These are phyloP conservation scores for Temnothorax ravouxi DNA, from an alignment of 2,888 invertebrate species.

Conservation along the genomic window DNA sequence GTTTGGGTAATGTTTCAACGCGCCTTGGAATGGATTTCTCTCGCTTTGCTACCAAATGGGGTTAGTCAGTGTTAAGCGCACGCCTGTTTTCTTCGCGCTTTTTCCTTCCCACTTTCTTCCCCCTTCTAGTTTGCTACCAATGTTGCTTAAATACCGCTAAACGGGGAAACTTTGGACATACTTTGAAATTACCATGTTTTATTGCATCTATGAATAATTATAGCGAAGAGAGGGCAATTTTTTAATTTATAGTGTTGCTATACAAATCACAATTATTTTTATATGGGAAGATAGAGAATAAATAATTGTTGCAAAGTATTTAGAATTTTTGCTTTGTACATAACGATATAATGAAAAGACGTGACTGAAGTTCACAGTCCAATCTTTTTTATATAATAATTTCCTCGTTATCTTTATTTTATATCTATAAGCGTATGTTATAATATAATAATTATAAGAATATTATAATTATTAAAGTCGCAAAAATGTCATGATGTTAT, in stretches of 20 bases:
- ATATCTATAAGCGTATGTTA: background rate
- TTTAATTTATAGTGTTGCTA: background rate
- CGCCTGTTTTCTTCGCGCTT: constrained; percentile 65
- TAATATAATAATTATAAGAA: background rate
- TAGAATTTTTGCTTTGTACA: background rate
- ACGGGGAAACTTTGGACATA: background rate
- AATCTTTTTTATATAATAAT: background rate
- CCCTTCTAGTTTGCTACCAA: background rate
- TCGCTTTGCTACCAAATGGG: constrained; percentile 81
- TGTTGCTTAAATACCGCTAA: background rate
- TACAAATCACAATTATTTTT: background rate
- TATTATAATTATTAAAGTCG: background rate
- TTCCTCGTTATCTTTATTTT: background rate
- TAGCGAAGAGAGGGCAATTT: background rate
- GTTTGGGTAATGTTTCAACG: constrained; percentile 82
- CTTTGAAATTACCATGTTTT: background rate
- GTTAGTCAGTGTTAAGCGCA: constrained; percentile 81
- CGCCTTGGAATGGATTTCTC: constrained; percentile 82
- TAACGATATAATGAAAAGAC: background rate
- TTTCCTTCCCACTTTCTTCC: constrained; percentile 17
- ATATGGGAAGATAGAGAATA: background rate
- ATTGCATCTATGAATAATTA: background rate
- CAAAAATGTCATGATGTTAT: background rate
- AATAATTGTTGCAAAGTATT: background rate
- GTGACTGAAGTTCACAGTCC: background rate